Conservation (phyloP, 92 coral and sea anemone genomes). For the Porites lobata region DNA sequence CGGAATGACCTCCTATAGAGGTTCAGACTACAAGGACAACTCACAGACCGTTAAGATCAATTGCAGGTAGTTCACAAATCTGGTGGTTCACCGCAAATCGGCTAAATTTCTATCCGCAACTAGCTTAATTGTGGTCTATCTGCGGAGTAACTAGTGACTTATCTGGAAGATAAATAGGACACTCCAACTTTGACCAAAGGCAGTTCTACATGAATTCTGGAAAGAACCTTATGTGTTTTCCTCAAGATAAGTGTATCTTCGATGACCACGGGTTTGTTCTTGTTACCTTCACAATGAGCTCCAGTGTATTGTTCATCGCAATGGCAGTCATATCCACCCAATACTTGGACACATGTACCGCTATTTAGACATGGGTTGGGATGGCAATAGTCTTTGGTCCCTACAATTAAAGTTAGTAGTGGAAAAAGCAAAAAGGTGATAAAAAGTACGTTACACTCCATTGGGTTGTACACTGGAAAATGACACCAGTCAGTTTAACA, state of each 20-base stretch:
- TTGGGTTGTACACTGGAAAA: slow-evolving; percentile 27
- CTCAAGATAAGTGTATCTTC: background rate
- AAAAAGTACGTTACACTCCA: slow-evolving; percentile 41
- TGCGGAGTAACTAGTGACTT: no score
- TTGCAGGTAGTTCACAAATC: no score
- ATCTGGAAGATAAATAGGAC: no score
- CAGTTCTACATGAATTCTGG: no score
- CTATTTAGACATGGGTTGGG: slow-evolving; percentile 97
- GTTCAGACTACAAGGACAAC: no score
- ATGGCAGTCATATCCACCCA: slow-evolving; percentile 87
- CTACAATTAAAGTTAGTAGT: background rate
- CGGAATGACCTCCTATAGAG: no score
- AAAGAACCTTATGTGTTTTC: background rate
- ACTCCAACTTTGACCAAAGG: no score
- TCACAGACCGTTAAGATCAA: no score
- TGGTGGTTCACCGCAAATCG: no score
- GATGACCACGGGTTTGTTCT: background rate
- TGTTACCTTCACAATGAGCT: slow-evolving; percentile 93
- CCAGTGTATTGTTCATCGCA: slow-evolving; percentile 92
- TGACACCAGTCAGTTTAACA: slow-evolving; percentile 37
- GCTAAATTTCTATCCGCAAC: no score
- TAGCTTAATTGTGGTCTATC: no score
- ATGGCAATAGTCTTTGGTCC: slow-evolving; percentile 80
- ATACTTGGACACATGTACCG: slow-evolving; percentile 78
- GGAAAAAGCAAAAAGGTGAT: background rate